A percentile compares a stretch with the other conserved stretches of the same genome.
Evolutionary conservation across 1,140 invertebrate genomes (phyloP).

Genomic region (Drosophila teissieri): DNA sequence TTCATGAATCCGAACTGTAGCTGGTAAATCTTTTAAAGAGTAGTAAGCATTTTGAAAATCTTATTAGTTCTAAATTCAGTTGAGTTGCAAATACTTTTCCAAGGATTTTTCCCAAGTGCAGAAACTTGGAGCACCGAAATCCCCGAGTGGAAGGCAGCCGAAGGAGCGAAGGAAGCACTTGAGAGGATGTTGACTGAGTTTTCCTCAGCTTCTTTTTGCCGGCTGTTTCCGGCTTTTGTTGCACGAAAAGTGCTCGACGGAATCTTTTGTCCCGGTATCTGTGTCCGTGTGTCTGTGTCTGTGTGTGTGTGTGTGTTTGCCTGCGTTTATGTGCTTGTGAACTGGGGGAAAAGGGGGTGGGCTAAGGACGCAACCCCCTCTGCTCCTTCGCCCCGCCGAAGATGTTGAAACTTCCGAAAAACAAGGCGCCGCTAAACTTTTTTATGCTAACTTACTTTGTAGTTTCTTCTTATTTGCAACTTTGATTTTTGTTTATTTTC

Average conservation of each 20-base stretch:
- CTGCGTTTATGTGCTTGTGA: not conserved
- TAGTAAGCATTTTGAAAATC: no score
- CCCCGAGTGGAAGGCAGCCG: constrained; percentile 21
- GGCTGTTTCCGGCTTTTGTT: constrained; percentile 80
- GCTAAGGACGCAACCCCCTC: constrained; percentile 55
- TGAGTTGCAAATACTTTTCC: not conserved
- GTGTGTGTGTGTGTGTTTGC: not conserved
- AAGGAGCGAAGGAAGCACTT: constrained; percentile 69
- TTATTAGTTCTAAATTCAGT: no score
- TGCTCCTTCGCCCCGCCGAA: not conserved
- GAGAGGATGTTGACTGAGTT: constrained; percentile 77
- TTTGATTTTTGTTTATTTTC: constrained; percentile 84
- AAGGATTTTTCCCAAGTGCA: constrained; percentile 4
- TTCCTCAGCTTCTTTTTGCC: constrained; percentile 56
- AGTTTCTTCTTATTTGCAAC: constrained; percentile 83
- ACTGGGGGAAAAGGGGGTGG: constrained; percentile 7
- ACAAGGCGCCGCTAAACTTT: constrained; percentile 78
- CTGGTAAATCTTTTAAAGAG: no score
- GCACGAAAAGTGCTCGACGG: constrained; percentile 77
- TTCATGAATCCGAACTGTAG: no score
- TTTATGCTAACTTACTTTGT: constrained; percentile 83
- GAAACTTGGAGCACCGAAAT: constrained; percentile 27
- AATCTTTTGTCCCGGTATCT: constrained; percentile 66
- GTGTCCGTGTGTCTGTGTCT: not conserved
- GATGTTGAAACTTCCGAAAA: constrained; percentile 70